Evolutionary conservation across 2,888 invertebrate species (phyloP).

Genomic region (Eugnorisma glareosa): DNA sequence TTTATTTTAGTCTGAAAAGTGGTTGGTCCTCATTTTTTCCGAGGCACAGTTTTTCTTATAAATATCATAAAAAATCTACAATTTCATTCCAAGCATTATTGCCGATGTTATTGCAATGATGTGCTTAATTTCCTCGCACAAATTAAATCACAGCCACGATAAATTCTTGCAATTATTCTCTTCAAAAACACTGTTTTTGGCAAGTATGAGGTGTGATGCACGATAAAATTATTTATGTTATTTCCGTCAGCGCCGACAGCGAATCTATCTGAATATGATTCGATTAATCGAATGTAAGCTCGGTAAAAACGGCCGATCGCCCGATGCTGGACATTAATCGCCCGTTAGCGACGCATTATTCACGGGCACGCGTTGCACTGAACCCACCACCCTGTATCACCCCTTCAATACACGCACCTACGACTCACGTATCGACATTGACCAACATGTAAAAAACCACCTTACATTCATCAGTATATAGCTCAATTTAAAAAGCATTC

Average conservation of each 20-base stretch:
- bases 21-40: neutral
- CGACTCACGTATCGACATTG: constrained; percentile 56
- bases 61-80: no score
- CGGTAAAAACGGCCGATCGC: constrained; percentile 80
- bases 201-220: constrained; percentile 35
- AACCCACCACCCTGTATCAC: constrained; percentile 83
- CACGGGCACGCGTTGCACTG: constrained; percentile 88
- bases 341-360: constrained; percentile 89
- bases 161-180: constrained; percentile 8
- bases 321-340: constrained; percentile 87
- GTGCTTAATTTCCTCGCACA: neutral
- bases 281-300: constrained; percentile 70
- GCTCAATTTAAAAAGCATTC: constrained; percentile 42
- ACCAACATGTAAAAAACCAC: constrained; percentile 59
- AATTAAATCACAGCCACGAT: neutral
- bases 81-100: neutral
- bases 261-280: constrained; percentile 63
- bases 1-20: neutral
- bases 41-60: neutral
- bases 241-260: constrained; percentile 42
- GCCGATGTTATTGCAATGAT: neutral
- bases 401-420: constrained; percentile 70
- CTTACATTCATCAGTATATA: constrained; percentile 26
- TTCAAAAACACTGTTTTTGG: constrained; percentile 8
- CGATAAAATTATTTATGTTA: constrained; percentile 49